Conservation (phyloP, 2,888 invertebrate genomes). For the Hydroisotoma schaefferi region DNA sequence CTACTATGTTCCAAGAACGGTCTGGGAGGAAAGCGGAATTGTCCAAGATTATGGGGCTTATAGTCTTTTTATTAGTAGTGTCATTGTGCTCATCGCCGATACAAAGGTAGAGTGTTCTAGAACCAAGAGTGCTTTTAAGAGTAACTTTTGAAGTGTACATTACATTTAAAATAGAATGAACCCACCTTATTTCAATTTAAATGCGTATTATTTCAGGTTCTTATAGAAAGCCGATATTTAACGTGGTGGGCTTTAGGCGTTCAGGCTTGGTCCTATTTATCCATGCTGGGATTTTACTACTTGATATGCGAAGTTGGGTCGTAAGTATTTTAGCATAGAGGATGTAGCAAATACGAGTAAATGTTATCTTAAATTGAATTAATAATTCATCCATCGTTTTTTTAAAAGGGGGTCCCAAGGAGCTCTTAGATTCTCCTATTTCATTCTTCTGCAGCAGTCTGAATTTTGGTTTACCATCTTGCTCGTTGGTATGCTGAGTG, state of each 20-base stretch:
- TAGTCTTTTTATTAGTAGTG: slow-evolving; percentile 16
- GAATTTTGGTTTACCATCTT: slow-evolving; percentile 15
- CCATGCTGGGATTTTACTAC: slow-evolving; percentile 14
- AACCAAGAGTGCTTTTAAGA: neutral
- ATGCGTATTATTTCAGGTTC: slow-evolving; percentile 10
- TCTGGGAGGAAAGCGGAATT: slow-evolving; percentile 7
- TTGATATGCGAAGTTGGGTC: slow-evolving; percentile 13
- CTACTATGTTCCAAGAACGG: slow-evolving; percentile 18
- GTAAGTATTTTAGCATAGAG: slow-evolving; percentile 1
- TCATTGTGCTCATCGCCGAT: slow-evolving; percentile 16
- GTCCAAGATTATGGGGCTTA: slow-evolving; percentile 18
- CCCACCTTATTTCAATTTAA: neutral
- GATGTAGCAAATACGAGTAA: neutral
- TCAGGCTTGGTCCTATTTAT: slow-evolving; percentile 17
- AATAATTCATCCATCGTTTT: neutral
- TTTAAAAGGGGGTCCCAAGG: slow-evolving; percentile 3
- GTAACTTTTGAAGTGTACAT: neutral
- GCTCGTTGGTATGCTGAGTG: neutral
- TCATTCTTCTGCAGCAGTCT: slow-evolving; percentile 9
- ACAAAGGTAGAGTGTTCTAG: slow-evolving; percentile 14
- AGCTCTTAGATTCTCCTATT: slow-evolving; percentile 13
- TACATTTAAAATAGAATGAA: too few relatives aligned
- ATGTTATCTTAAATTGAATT: neutral
- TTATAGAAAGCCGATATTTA: slow-evolving; percentile 18
- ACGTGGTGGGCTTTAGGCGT: slow-evolving; percentile 11